phyloP scores from a whole-genome alignment of 2,797 vertebrate genomes.

The Lemur catta region DNA sequence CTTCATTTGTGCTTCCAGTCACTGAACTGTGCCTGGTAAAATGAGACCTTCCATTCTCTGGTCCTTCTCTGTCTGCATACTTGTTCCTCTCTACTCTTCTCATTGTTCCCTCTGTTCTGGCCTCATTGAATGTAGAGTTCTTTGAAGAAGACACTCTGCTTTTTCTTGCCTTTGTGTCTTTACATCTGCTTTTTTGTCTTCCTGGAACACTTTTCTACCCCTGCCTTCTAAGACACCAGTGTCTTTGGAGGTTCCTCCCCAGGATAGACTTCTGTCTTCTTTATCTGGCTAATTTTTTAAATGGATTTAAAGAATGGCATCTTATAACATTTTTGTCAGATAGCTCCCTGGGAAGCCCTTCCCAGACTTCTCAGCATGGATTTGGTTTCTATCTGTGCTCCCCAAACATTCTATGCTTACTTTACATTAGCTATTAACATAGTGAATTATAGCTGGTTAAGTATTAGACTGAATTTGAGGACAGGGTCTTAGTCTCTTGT shows the following conservation, averaged over 20 bases:
- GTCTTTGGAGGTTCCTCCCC: neutral
- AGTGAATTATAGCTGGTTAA: neutral
- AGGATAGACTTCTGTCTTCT: neutral
- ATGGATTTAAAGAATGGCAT: neutral
- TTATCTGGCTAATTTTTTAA: neutral
- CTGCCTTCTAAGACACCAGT: neutral
- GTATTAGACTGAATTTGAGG: neutral
- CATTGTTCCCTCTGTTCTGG: neutral
- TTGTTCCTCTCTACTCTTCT: neutral
- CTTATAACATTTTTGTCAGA: neutral
- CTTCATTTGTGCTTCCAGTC: neutral
- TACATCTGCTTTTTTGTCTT: neutral
- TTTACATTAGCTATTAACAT: neutral
- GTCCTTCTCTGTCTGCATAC: neutral
- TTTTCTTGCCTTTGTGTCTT: conserved; percentile 1
- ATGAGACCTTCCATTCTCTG: neutral
- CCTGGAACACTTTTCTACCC: neutral
- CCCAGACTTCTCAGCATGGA: neutral
- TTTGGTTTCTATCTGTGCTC: neutral
- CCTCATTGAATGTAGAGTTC: neutral
- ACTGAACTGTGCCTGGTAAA: neutral
- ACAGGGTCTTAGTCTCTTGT: neutral
- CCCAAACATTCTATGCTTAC: neutral
- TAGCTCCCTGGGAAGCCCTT: neutral
- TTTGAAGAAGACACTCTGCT: neutral